Base-by-base conservation (phyloP, 2,888 invertebrate species). In the Trisateles emortualis region DNA sequence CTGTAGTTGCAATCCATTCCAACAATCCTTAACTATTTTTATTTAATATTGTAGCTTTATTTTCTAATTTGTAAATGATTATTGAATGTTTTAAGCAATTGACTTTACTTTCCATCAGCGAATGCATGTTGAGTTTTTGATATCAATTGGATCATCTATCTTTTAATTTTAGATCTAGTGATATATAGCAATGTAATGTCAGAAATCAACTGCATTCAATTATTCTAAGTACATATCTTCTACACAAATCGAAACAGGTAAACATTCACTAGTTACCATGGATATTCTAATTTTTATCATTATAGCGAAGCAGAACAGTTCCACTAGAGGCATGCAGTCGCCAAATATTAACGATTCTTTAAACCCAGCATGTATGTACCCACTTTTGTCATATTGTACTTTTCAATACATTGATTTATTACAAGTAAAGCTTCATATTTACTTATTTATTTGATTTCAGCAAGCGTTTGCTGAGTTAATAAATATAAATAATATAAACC, bases 291-390 rank as follows among this genome's bases (percentile, higher is more conserved):
- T 64, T 65, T 68, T 26, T 48, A 65, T 67, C 59, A 68, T 59
- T 59, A 67, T 67, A 64, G 51, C 51, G 53, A 59, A 68, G 33
- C 65, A 60, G 54, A 43, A 55, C 66, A 60, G 68, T 64, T 67
- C 57, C 70, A 74, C 59, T 78, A 76, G 74, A 64, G 74, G 76
- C 77, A 79, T 85, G 86, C 84, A 78, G 73, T 81, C 73, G 74
- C 65, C 72, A 74, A 70, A 57, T 52, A 32, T 60, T 41, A 52
- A 67, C 22, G 52, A 55, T 47, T 56, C 38, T 56, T 35, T 59
- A 71, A 60, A 57, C 60, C 68, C 59, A 74, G 77, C 75, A 81
- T 81, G 83, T 66, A 69, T 67, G 61, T 63, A 59, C 56, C 64
- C 56, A 68, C 54, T 59, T 59, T 62, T 41, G 49, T 58, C 54